Percentiles rank a stretch among this genome's conserved stretches.
Conservation (phyloP, 2,797 vertebrate genomes). For the Sternotherus odoratus region DNA sequence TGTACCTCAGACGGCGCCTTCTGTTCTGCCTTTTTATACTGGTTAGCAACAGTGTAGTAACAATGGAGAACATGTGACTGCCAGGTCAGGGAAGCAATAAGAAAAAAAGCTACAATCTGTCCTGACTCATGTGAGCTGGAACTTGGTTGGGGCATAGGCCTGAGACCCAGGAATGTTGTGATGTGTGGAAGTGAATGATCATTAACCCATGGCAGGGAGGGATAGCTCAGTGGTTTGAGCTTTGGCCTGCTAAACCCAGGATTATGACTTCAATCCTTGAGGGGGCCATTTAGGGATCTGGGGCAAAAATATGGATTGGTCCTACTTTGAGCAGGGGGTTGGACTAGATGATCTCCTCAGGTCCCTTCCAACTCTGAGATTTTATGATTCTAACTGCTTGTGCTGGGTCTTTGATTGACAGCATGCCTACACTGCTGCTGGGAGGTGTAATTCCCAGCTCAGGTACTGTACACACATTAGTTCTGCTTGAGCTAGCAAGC, state of each 20-base stretch:
- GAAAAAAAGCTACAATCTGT: not conserved
- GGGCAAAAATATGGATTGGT: too few species aligned
- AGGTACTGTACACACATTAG: too few species aligned
- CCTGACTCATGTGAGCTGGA: not conserved
- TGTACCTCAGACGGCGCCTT: not conserved
- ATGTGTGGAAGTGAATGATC: not conserved
- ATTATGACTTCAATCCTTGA: too few species aligned
- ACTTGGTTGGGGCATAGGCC: not conserved
- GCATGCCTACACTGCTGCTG: not conserved
- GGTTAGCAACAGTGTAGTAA: not conserved
- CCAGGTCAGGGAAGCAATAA: constrained; percentile 11
- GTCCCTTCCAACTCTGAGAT: too few species aligned
- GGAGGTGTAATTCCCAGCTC: too few species aligned
- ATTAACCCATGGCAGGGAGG: not conserved
- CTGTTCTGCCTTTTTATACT: not conserved
- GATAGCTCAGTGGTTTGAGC: too few species aligned
- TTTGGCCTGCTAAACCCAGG: too few species aligned
- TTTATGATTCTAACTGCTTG: not conserved
- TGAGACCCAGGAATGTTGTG: not conserved
- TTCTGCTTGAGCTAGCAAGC: too few species aligned
- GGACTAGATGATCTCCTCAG: too few species aligned
- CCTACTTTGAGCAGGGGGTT: too few species aligned
- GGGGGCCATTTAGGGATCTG: too few species aligned
- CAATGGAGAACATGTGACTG: not conserved
- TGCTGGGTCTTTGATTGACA: not conserved